phyloP scores from a whole-genome alignment of 2,888 invertebrate species.

The Unio pictorum region DNA sequence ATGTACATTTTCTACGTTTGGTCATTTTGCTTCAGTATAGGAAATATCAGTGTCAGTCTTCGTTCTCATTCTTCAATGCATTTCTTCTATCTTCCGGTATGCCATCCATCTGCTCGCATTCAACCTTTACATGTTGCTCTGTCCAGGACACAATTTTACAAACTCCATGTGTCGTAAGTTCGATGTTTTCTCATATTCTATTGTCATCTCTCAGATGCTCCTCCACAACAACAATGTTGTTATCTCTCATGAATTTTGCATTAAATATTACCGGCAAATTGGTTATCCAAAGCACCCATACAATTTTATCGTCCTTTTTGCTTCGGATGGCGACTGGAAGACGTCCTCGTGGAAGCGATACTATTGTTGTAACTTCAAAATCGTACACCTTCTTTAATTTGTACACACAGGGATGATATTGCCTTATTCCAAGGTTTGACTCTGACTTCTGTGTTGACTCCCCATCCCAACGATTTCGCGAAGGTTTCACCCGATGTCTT shows the following conservation, averaged over 20 bases:
- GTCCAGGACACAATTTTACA: slow-evolving; percentile 35
- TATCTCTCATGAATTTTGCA: slow-evolving; percentile 9
- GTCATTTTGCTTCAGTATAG: too few species aligned
- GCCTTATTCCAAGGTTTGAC: slow-evolving; percentile 32
- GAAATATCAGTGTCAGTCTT: too few species aligned
- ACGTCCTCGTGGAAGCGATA: slow-evolving; percentile 25
- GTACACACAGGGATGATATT: slow-evolving; percentile 27
- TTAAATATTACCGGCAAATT: slow-evolving; percentile 29
- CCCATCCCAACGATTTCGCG: slow-evolving; percentile 33
- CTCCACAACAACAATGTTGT: too few species aligned
- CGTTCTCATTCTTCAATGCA: too few species aligned
- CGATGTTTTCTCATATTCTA: slow-evolving; percentile 12
- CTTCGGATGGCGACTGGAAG: slow-evolving; percentile 35
- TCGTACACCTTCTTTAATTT: slow-evolving; percentile 24
- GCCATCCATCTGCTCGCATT: slow-evolving; percentile 1
- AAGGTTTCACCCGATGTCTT: slow-evolving; percentile 34
- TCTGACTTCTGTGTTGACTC: slow-evolving; percentile 37
- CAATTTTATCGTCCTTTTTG: slow-evolving; percentile 23
- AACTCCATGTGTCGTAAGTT: slow-evolving; percentile 31
- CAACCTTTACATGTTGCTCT: slow-evolving; percentile 39
- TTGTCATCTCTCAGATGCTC: background rate
- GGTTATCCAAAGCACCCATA: slow-evolving; percentile 22
- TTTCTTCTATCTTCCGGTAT: too few species aligned
- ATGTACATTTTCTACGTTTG: too few species aligned
- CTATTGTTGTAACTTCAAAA: slow-evolving; percentile 38